Evolutionary conservation across 2,797 vertebrate genomes (phyloP), one percentile per base, ranked within the genome.

Genomic region (Octomys mimax): DNA sequence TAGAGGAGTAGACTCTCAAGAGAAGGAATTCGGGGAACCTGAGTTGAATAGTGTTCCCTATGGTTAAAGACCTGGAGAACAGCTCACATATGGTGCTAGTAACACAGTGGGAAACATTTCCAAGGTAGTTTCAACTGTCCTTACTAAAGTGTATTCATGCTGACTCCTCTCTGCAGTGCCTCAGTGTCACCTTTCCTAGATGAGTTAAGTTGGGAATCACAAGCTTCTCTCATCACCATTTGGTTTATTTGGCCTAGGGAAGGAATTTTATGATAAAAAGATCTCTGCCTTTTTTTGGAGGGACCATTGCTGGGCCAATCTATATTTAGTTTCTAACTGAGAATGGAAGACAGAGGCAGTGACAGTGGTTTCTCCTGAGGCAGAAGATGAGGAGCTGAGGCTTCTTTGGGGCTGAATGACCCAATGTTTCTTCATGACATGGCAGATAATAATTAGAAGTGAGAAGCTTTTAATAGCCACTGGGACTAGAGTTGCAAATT

Each of bases 181-280:
- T 86, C 64, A 59, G 21, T 75, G 42, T 73, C 22, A 4, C 73
- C 64, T 92, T 96, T 84, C 26, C 52, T 0, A 64, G 62, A 22
- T 57, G 26, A 87, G 33, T 49, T 78, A 80, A 85, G 24, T 70
- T 52, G 87, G 39, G 24, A 68, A 28, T 13, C 54, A 46, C 36
- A 70, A 31, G 7, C n/a, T 92, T 86, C 64, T 84, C 52, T 91
- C 26, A 88, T 42, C 13, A 70, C 49, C 49, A 49, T n/a, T 59
- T 82, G 46, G 12, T 77, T 93, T 93, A 92, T 94, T 92, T 90
- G 62, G 82, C 33, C 87, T 86, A 84, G 71, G 70, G 87, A 92
- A 66, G 33, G 54, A 52, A 39, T 98, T 95, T 95, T 89, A 75
- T 92, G 36, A 88, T 81, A 79, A 82, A 68, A 33, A 91, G 71